Evolutionary conservation across 2,113 vertebrate genomes (phyloP), one percentile per base, ranked within the genome.

Genomic region (Colinus virginianus): DNA sequence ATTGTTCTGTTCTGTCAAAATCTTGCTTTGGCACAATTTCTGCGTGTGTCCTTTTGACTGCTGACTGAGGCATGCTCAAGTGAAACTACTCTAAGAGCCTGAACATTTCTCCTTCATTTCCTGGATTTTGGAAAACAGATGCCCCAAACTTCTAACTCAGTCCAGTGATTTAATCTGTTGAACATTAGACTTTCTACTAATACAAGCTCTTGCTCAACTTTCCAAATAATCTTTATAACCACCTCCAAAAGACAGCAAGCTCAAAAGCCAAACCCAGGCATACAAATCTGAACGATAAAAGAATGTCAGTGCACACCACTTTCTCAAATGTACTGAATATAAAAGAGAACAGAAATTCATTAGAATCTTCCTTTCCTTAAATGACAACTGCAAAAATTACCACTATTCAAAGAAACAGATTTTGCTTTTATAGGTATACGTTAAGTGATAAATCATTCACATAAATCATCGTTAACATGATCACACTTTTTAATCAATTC

Each of bases 401-500:
- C 43, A 45, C 22, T 74, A 72, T 6, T 7, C 22, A 74, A 43
- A 43, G 4, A 76, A 55, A 48, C 17, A 83, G 30, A 55, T 43
- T 66, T 34, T 34, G 36, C 55, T 17, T 80, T 32, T 48, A 48
- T 78, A 80, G 36, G 78, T 0, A 1, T 1, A 63, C 53, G 78
- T 75, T 67, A 40, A 88, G n/a, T 46, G 5, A 80, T 32, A 63
- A 84, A 81, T 16, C 16, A 76, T 22, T 76, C 23, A 81, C 1
- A 48, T 5, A 22, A 70, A 40, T 38, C 11, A 55, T 40, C 64
- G 40, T 63, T 90, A 88, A 78, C 14, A 78, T 32, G 70, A 56
- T 30, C 48, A n/a, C 11, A 17, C 9, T 95, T 94, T 93, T 84
- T 16, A 81, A 87, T 75, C 30, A 82, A 71, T 46, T 95, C 22